Base-by-base conservation (phyloP, 2,113 vertebrate genomes). In the Propithecus coquereli region DNA sequence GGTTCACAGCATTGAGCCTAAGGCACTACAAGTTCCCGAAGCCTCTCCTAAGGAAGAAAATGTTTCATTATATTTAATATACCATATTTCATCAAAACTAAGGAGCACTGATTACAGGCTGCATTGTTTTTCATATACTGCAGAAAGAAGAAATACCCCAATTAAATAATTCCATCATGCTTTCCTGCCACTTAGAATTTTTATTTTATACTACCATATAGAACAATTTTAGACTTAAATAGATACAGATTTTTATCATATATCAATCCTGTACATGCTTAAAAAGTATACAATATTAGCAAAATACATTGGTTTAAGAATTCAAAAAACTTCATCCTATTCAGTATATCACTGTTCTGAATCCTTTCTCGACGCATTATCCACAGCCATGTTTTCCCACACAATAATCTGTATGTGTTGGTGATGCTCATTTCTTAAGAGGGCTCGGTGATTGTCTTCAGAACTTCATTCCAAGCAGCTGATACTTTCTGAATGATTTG, bases 191-290 rank as follows among this genome's bases (percentile, higher is more conserved):
- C 57, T 94, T 90, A 86, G 27, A 87, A 85, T 45, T 90, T 95
- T 86, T 76, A 95, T 94, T 74, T 87, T 95, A 59, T 43, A 82
- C 27, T 81, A 86, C 57, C 66, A 66, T 93, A 79, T 82, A 88
- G 9, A 88, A 1, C 37, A 73, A 27, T 34, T 50, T 91, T 79
- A 93, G 68, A 68, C 34, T 74, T 77, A 57, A 93, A 11, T 59
- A 59, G 59, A 37, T 65, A 12, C 23, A 77, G 40, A 68, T 80
- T 86, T 80, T 92, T 61, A 76, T 76, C 66, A 65, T n/a, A 50
- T 40, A 63, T 57, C 34, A 74, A 45, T 82, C 12, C 94, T 57
- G 22, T 66, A 16, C 27, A 45, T 61, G 50, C 27, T 32, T 61
- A 43, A 81, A 87, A 84, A 37, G 10, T 61, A 18, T 73, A 54